Conservation (phyloP, 2,113 vertebrate species). For the Myiopsitta monachus region DNA sequence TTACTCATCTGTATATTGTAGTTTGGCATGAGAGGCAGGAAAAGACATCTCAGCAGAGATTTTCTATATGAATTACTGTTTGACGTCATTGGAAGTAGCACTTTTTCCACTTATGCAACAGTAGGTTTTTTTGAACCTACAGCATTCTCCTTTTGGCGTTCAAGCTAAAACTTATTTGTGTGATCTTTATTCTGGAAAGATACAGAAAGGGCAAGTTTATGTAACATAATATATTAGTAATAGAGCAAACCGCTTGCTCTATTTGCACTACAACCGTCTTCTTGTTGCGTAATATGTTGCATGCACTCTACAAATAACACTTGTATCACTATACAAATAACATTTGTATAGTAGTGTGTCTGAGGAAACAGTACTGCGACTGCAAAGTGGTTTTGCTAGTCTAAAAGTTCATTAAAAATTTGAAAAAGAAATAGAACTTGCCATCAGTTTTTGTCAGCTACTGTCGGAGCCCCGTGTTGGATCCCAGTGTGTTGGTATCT, state of each 20-base stretch:
- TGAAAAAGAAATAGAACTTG: neutral
- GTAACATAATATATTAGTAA: neutral
- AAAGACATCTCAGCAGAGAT: neutral
- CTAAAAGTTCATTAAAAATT: neutral
- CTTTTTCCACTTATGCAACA: neutral
- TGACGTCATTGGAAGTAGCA: neutral
- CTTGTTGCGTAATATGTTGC: neutral
- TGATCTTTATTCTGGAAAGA: neutral
- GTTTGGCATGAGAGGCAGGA: neutral
- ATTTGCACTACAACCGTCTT: neutral
- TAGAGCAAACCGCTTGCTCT: neutral
- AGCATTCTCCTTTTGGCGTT: neutral
- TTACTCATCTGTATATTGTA: neutral
- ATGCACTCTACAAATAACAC: neutral
- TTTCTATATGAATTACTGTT: neutral
- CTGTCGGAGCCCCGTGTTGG: neutral
- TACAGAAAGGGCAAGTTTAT: neutral
- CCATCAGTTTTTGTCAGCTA: neutral
- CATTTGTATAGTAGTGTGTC: neutral
- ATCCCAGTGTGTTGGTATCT: neutral
- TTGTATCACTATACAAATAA: neutral
- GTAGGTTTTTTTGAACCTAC: neutral
- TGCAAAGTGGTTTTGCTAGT: neutral
- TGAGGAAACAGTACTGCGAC: neutral
- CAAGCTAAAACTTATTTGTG: neutral